Conservation (phyloP, 37 sponge, comb jelly and placozoan genomes). For the Halisarca cf. caerulea region DNA sequence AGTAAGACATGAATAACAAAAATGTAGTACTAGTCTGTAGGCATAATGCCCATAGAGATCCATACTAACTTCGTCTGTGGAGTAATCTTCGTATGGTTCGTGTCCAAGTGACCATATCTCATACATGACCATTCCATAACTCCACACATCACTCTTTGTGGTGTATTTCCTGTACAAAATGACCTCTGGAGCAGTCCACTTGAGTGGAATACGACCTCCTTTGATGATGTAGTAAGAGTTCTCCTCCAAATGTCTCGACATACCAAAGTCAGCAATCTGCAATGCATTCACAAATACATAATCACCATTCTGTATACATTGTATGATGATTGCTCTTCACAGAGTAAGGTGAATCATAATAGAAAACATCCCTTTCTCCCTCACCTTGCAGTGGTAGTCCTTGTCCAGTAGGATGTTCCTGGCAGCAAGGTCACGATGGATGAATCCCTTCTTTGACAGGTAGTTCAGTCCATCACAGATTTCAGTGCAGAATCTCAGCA, state of each 20-base stretch:
- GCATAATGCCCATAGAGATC: background rate
- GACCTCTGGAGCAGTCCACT: conserved; percentile 38
- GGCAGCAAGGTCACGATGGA: conserved; percentile 24
- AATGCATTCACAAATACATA: no score
- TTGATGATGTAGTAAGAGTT: conserved; percentile 1
- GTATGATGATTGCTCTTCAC: background rate
- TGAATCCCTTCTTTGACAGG: conserved; percentile 2
- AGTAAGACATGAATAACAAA: no score
- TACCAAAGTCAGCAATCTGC: conserved; percentile 27
- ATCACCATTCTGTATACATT: background rate
- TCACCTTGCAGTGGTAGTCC: conserved; percentile 25
- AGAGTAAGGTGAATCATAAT: no score
- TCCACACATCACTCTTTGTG: conserved; percentile 32
- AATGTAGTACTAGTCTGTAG: no score
- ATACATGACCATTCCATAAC: conserved; percentile 28
- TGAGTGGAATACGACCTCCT: conserved; percentile 25
- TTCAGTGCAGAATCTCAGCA: background rate
- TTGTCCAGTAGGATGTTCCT: conserved; percentile 24
- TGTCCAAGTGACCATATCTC: conserved; percentile 40
- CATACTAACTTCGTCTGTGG: background rate
- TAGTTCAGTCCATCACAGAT: conserved; percentile 3
- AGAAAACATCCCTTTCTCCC: no score
- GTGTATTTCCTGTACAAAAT: conserved; percentile 23
- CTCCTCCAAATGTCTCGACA: background rate
- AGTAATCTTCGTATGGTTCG: background rate